phyloP scores from a whole-genome alignment of 2,888 invertebrate genomes.

The Entomobrya proxima region DNA sequence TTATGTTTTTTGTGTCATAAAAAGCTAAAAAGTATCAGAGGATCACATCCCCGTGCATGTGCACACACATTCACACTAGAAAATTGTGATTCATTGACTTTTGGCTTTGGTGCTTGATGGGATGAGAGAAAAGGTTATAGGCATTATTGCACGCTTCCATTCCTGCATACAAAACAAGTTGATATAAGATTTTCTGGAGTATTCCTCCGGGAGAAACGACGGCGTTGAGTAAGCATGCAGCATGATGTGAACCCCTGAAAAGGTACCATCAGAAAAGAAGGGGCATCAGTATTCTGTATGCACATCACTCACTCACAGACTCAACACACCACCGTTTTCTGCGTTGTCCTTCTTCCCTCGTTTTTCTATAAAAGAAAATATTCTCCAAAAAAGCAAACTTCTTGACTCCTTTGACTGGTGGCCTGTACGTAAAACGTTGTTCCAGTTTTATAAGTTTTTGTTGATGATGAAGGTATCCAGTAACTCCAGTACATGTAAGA shows the following conservation, averaged over 20 bases:
- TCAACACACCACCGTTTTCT: neutral
- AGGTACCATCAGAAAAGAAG: no score
- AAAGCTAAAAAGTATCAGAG: slow-evolving; percentile 16
- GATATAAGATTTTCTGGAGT: slow-evolving; percentile 1
- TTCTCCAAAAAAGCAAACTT: neutral
- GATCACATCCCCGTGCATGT: neutral
- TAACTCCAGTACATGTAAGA: slow-evolving; percentile 2
- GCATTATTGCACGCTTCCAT: slow-evolving; percentile 37
- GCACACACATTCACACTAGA: neutral
- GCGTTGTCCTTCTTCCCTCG: slow-evolving; percentile 8
- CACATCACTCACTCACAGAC: slow-evolving; percentile 45
- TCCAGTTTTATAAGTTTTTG: neutral
- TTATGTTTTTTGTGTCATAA: slow-evolving; percentile 42
- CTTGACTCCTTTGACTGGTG: neutral
- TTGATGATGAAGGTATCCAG: slow-evolving; percentile 31
- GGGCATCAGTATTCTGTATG: slow-evolving; percentile 44
- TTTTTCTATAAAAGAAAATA: slow-evolving; percentile 26
- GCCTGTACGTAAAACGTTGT: neutral
- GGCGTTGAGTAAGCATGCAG: neutral
- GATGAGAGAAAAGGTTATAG: slow-evolving; percentile 37
- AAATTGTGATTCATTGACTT: slow-evolving; percentile 65
- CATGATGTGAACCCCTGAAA: neutral
- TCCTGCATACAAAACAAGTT: slow-evolving; percentile 53
- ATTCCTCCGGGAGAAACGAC: slow-evolving; percentile 18
- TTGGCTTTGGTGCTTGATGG: slow-evolving; percentile 32